These are phyloP conservation scores for Hoplostethus atlanticus DNA, from an alignment of 2,797 vertebrate genomes.

Conservation along the genomic window DNA sequence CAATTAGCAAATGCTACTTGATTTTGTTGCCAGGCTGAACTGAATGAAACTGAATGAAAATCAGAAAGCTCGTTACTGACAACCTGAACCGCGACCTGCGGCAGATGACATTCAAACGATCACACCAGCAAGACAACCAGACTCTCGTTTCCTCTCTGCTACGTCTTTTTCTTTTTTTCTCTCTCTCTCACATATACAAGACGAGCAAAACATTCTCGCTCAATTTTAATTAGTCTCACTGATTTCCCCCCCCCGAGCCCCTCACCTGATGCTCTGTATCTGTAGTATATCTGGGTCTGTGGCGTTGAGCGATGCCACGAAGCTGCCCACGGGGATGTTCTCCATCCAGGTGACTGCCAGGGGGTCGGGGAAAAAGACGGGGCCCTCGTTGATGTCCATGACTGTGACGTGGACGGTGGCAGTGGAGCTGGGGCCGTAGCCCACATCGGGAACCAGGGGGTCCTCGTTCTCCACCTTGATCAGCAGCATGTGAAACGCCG, in stretches of 20 bases:
- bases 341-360: constrained; percentile 90
- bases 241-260: neutral
- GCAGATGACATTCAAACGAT: constrained; percentile 10
- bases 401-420: constrained; percentile 93
- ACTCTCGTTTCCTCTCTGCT: neutral
- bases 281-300: constrained; percentile 95
- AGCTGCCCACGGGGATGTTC: constrained; percentile 91
- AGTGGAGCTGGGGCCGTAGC: constrained; percentile 93
- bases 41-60: constrained; percentile 10
- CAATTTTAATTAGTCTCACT: neutral
- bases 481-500: constrained; percentile 89
- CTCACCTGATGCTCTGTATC: constrained; percentile 93
- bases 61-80: constrained; percentile 25
- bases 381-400: constrained; percentile 94
- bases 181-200: no score
- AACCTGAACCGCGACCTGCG: neutral
- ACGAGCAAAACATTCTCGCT: neutral
- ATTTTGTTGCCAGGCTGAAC: constrained; percentile 8
- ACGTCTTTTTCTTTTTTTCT: neutral
- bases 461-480: constrained; percentile 98
- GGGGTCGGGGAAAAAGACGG: constrained; percentile 94
- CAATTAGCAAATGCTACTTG: neutral
- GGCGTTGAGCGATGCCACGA: constrained; percentile 91
- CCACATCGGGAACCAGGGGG: constrained; percentile 88
- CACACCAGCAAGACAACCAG: constrained; percentile 6